These are phyloP conservation scores for Echinops telfairi DNA, from an alignment of 2,113 vertebrate species.

Conservation along the genomic window DNA sequence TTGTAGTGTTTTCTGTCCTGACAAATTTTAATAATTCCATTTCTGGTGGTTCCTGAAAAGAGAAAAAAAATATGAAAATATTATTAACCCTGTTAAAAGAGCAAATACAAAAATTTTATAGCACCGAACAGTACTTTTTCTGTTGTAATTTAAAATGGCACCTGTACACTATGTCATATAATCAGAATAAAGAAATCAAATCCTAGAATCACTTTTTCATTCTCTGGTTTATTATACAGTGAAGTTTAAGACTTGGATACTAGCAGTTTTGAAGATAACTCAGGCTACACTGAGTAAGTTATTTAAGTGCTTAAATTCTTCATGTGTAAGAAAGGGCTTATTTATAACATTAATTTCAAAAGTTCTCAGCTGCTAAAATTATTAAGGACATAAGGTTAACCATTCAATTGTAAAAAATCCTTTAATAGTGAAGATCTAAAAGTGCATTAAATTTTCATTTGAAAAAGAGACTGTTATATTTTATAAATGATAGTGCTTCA, in stretches of 20 bases:
- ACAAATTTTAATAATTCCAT: constrained; percentile 94
- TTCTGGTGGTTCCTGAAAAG: constrained; percentile 94
- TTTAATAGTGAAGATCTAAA: constrained; percentile 46
- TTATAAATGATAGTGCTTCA: background rate
- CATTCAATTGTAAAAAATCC: background rate
- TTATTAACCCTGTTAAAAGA: background rate
- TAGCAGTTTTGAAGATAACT: background rate
- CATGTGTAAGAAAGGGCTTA: background rate
- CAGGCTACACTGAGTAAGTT: background rate
- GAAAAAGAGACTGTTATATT: constrained; percentile 33
- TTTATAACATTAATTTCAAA: constrained; percentile 18
- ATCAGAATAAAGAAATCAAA: background rate
- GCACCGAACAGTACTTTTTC: constrained; percentile 10
- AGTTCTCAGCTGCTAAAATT: constrained; percentile 20
- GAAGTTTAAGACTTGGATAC: background rate
- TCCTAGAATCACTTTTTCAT: constrained; percentile 37
- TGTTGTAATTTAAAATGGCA: constrained; percentile 36
- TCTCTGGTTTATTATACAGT: background rate
- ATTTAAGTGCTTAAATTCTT: constrained; percentile 24
- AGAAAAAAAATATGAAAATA: constrained; percentile 41
- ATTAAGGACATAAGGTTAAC: background rate
- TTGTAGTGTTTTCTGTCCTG: constrained; percentile 90
- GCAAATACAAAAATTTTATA: constrained; percentile 26
- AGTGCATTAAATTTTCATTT: constrained; percentile 16
- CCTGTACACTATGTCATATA: constrained; percentile 1